Evolutionary conservation across 2,797 vertebrate species (phyloP), one percentile per base, ranked within the genome.

Genomic region (Typhlichthys subterraneus): DNA sequence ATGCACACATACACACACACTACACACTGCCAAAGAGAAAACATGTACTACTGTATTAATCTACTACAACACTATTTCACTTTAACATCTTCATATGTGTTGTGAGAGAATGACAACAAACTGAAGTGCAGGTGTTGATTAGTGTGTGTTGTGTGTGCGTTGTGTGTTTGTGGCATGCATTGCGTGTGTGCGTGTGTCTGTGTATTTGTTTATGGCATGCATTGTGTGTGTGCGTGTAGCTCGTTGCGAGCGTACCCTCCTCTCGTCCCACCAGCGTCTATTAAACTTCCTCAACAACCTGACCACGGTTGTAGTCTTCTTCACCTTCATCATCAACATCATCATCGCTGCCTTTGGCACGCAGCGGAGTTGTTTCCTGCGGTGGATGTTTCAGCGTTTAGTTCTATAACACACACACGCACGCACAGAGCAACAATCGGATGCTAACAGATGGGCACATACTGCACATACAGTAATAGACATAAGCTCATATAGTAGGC

Each of bases 201-300:
- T 52, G 49, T 52, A 31, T 17, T 29, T 42, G 13, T 53, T 12
- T 15, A 10, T 45, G 23, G 33, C 33, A 49, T 45, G 19, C 57
- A 29, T 50, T 53, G 50, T 53, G 60, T 46, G 38, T 46, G 13
- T 69, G 48, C 65, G 33, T 69, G 17, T 59, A 90, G 89, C 78
- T 74, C 86, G 87, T 47, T 47, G 77, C 47, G 89, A 91, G 63
- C 51, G 79, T 17, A 84, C 73, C 65, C 69, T 64, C 73, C 67
- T 91, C 58, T 52, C 83, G 23, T 85, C 83, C 8, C 80, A 58
- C 23, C 85, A 75, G 63, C 83, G 87, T 2, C 67, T 87, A 53
- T 70, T 91, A 79, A 86, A 88, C 75, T 83, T 83, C 77, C 77
- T 91, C 55, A 91, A 91, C 77, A 89, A 89, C 73, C 64, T 87